These are phyloP conservation scores for Polypedilum pembai DNA, from an alignment of 1,140 invertebrate species.

Conservation along the genomic window DNA sequence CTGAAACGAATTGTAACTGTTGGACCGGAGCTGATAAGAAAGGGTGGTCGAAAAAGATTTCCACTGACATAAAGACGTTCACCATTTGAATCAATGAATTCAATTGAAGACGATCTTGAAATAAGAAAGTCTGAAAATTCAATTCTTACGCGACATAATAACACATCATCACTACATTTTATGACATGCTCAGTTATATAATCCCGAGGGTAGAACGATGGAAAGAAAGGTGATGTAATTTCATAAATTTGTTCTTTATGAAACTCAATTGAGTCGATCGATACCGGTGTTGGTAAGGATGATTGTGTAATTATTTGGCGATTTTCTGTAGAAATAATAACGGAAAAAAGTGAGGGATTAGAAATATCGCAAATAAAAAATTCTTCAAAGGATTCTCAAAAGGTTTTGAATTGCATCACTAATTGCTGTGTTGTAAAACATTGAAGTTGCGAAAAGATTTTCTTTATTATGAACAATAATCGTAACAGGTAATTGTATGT, in stretches of 20 bases:
- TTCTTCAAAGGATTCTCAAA: no score
- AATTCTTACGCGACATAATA: conserved; percentile 52
- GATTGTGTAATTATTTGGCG: conserved; percentile 51
- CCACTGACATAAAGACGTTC: conserved; percentile 59
- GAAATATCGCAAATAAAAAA: no score
- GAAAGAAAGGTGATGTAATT: conserved; percentile 62
- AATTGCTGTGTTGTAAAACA: no score
- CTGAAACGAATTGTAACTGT: conserved; percentile 59
- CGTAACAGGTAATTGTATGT: conserved; percentile 28
- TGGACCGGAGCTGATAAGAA: conserved; percentile 57
- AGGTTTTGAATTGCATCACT: no score
- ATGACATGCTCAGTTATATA: conserved; percentile 60
- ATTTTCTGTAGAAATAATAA: conserved; percentile 48
- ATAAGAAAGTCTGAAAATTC: conserved; percentile 65
- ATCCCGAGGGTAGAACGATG: conserved; percentile 59
- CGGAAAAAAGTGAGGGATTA: background rate
- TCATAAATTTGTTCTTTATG: conserved; percentile 37
- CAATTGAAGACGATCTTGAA: conserved; percentile 58
- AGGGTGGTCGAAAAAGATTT: conserved; percentile 58
- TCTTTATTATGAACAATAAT: no score
- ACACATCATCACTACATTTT: conserved; percentile 46
- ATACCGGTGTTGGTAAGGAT: conserved; percentile 36
- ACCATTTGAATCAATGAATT: conserved; percentile 65
- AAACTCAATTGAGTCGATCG: conserved; percentile 35
- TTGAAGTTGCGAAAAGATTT: no score